Evolutionary conservation across 2,888 invertebrate species (phyloP).

Genomic region (Drosophila heteroneura): DNA sequence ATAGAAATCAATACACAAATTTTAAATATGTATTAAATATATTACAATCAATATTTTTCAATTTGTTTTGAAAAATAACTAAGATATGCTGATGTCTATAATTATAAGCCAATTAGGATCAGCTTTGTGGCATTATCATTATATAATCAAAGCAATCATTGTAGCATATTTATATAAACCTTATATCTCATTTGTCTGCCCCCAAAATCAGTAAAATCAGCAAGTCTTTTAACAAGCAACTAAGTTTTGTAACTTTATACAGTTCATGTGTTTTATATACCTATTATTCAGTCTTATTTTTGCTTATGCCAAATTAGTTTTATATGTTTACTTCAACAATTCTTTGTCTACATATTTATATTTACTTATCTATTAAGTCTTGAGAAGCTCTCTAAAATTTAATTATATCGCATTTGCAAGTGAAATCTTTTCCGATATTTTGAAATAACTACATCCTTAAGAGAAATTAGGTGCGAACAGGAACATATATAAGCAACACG

Average conservation of each 20-base stretch:
- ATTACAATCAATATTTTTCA: too few species aligned
- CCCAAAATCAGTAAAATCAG: too few species aligned
- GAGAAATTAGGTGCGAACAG: not conserved
- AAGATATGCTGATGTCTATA: not conserved
- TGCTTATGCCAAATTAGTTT: not conserved
- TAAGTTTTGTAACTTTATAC: too few species aligned
- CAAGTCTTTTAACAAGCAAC: too few species aligned
- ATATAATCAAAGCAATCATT: not conserved
- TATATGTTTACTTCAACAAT: not conserved
- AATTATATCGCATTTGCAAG: too few species aligned
- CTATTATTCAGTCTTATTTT: not conserved
- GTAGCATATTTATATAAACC: not conserved
- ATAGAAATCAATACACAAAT: too few species aligned
- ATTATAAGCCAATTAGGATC: not conserved
- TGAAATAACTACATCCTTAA: too few species aligned
- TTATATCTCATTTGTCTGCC: not conserved
- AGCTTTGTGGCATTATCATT: not conserved
- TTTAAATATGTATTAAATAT: too few species aligned
- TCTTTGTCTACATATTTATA: not conserved
- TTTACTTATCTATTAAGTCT: not conserved
- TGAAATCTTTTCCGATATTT: too few species aligned
- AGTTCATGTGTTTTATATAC: too few species aligned
- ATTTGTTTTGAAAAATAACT: not conserved
- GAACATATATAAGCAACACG: not conserved
- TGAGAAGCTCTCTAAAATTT: too few species aligned